Evolutionary conservation across 1,140 invertebrate genomes (phyloP).

Genomic region (Paracyclopina nana): DNA sequence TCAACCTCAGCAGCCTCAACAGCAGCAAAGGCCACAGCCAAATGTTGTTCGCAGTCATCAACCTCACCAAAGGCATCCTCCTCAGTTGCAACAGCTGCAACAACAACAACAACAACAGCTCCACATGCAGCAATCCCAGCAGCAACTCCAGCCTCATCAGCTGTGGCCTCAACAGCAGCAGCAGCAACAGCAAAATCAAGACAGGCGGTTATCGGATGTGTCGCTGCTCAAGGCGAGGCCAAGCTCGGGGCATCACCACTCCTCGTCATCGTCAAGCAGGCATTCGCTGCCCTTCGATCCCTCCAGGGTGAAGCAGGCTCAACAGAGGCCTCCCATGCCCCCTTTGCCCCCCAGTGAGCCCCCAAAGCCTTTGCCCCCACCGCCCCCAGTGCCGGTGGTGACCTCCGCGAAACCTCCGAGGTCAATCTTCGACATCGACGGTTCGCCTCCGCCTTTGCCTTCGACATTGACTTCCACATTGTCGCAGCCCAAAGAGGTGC

Average conservation of each 20-base stretch:
- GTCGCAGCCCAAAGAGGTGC: too few species aligned
- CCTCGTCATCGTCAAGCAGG: not conserved
- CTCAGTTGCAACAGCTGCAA: slow-evolving; percentile 6
- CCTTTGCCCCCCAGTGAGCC: not conserved
- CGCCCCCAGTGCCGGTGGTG: slow-evolving; percentile 11
- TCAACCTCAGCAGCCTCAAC: too few species aligned
- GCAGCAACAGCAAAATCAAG: slow-evolving; percentile 16
- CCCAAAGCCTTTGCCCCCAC: not conserved
- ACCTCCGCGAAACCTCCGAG: slow-evolving; percentile 21
- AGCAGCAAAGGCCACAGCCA: too few species aligned
- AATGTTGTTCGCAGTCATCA: too few species aligned
- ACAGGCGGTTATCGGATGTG: not conserved
- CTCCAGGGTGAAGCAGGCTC: not conserved
- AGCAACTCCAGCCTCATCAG: slow-evolving; percentile 13
- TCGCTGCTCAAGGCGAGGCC: slow-evolving; percentile 3
- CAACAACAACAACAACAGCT: slow-evolving; percentile 18
- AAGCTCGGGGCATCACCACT: not conserved
- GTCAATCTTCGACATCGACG: slow-evolving; percentile 23
- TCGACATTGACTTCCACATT: too few species aligned
- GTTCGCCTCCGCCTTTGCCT: too few species aligned
- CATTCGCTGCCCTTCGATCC: not conserved
- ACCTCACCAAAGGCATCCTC: not conserved
- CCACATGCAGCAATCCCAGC: slow-evolving; percentile 15
- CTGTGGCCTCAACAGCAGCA: slow-evolving; percentile 17
- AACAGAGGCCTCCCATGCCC: not conserved